These are phyloP conservation scores for Malurus alboscapulatus DNA, from an alignment of 2,113 vertebrate species.

Conservation along the genomic window DNA sequence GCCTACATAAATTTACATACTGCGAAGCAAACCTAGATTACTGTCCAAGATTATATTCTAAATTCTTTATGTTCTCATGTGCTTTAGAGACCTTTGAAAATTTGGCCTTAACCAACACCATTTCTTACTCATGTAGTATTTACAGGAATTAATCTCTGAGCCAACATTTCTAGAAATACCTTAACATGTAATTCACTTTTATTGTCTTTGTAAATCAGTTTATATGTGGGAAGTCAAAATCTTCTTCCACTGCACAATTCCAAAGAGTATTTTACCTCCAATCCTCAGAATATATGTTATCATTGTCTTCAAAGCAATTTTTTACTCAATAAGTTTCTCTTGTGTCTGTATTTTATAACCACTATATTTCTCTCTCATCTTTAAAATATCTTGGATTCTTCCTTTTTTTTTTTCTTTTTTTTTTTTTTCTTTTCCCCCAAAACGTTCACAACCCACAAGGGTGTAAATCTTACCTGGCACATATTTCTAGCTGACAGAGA, in stretches of 20 bases:
- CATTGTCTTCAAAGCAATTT: background rate
- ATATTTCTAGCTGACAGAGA: background rate
- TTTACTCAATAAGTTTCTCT: background rate
- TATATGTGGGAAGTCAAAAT: background rate
- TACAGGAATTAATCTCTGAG: background rate
- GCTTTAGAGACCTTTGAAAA: background rate
- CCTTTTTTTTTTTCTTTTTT: too few relatives aligned
- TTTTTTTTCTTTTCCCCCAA: background rate
- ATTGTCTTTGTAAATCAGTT: background rate
- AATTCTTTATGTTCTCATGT: background rate
- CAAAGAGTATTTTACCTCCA: background rate
- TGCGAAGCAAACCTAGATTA: background rate
- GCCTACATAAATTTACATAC: background rate
- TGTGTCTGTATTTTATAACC: background rate
- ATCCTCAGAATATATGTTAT: background rate
- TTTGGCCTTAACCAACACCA: background rate
- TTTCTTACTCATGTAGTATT: background rate
- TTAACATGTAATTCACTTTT: background rate
- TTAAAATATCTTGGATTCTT: background rate
- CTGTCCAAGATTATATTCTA: background rate
- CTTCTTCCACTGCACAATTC: background rate
- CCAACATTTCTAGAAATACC: background rate
- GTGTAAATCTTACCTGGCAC: background rate
- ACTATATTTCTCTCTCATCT: background rate
- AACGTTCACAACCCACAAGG: background rate